These are phyloP conservation scores for Eumaeus atala DNA, from an alignment of 1,140 invertebrate species.

Conservation along the genomic window DNA sequence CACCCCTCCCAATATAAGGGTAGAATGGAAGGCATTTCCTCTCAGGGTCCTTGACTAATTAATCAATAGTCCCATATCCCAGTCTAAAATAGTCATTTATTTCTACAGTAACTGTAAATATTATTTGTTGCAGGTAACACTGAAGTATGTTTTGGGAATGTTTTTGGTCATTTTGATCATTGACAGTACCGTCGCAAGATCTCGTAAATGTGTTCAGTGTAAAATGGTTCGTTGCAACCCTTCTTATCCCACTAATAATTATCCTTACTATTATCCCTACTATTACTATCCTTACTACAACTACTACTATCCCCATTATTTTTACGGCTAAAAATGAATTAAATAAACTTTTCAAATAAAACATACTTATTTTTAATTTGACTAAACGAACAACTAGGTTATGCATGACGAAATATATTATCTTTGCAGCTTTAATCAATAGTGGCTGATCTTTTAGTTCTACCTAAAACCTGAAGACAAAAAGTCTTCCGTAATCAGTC, in stretches of 20 bases:
- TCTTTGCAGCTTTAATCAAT: too few species aligned
- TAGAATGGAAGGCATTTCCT: too few species aligned
- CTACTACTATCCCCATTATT: slow-evolving; percentile 21
- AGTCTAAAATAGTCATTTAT: too few species aligned
- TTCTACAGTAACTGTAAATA: too few species aligned
- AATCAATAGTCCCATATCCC: too few species aligned
- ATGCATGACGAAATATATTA: too few species aligned
- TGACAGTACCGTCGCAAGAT: neutral
- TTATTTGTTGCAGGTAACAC: neutral
- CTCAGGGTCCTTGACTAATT: too few species aligned
- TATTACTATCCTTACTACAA: slow-evolving; percentile 23
- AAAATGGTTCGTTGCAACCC: neutral
- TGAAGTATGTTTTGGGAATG: neutral
- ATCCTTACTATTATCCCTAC: slow-evolving; percentile 7
- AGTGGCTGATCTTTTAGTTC: too few species aligned
- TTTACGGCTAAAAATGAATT: slow-evolving; percentile 19
- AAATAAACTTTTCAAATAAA: neutral
- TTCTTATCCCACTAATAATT: neutral
- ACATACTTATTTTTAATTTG: neutral
- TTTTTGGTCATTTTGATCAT: neutral
- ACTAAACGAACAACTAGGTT: neutral
- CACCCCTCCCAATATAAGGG: too few species aligned
- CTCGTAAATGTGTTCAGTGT: neutral
- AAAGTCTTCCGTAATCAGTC: too few species aligned
- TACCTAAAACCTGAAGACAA: too few species aligned